Evolutionary conservation across 2,888 invertebrate species (phyloP), one percentile per base, ranked within the genome.

Genomic region (Tuberolachnus salignus): DNA sequence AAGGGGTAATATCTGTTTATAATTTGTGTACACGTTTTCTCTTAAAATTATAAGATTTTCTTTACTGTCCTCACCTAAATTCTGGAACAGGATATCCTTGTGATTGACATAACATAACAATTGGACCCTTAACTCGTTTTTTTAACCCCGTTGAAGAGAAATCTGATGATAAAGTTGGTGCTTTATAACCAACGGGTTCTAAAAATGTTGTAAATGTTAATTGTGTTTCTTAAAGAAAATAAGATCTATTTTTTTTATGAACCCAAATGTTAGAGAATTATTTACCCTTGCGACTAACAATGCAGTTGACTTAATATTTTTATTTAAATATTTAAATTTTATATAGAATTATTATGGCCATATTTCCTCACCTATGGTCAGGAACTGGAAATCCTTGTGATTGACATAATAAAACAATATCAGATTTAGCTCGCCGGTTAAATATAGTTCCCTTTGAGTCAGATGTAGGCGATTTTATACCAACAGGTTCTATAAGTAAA

Each of bases 161-260:
- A 83, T 89, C 89, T 82, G 89, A 89, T 14, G 90, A 89, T 85
- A 91, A 89, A 81, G 89, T 88, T 82, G 92, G 92, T 81, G 89
- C 88, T 87, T 90, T 91, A 83, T 88, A 88, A 83, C 91, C 91
- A 81, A 91, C 88, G 70, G 90, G 90, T 85, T 90, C 89, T 90
- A 86, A 78, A 75, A 80, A 75, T 72, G 9, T 4, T 26, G 26
- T 46, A 42, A 34, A 34, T 26, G 13, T 55, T 55, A 57, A 23
- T 63, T 67, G 42, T 69, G n/a, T 14, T 26, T 55, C 8, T 26
- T 44, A 13, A 42, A 59, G 11, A 71, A 71, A 55, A 53, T 72
- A 59, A 70, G 57, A 42, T n/a, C 16, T 16, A 11, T 49, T 49
- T 72, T 72, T 44, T n/a, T 34, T 61, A 44, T 14, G 3, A 63